Conservation (phyloP, 92 coral and sea anemone genomes). For the Ricordea florida region DNA sequence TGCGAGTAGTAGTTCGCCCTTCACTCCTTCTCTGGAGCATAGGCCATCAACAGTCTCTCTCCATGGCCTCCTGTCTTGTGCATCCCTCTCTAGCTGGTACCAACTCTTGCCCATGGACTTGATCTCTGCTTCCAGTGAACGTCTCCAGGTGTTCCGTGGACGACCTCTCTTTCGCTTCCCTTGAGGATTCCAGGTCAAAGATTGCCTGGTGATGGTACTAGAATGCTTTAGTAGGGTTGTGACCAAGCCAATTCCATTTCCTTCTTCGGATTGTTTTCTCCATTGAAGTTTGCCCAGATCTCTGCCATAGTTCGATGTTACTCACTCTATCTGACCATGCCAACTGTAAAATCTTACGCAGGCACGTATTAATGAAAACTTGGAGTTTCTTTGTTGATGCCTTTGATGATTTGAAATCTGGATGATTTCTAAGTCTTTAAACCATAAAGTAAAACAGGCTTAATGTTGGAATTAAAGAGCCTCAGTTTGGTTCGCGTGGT, state of each 20-base stretch:
- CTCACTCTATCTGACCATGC: too few relatives aligned
- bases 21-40: not conserved
- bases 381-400: too few relatives aligned
- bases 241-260: constrained; percentile 10
- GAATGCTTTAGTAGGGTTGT: not conserved
- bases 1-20: not conserved
- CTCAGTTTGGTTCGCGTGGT: too few relatives aligned
- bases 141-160: constrained; percentile 8
- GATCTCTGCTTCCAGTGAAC: not conserved
- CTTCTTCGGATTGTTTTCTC: not conserved
- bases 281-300: not conserved
- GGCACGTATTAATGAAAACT: too few relatives aligned
- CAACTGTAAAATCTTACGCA: too few relatives aligned
- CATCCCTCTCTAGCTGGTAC: not conserved
- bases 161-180: not conserved
- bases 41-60: not conserved
- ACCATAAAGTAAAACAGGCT: too few relatives aligned
- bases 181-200: constrained; percentile 3
- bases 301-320: too few relatives aligned
- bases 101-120: constrained; percentile 9
- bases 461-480: too few relatives aligned
- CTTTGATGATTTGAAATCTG: too few relatives aligned
- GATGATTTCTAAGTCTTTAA: too few relatives aligned
- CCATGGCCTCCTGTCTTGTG: not conserved
- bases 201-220: not conserved